Percentiles rank a stretch among this genome's conserved stretches.
Conservation (phyloP, 30 jellyfish, hydroid and myxozoan species). For the Hydractinia echinata region DNA sequence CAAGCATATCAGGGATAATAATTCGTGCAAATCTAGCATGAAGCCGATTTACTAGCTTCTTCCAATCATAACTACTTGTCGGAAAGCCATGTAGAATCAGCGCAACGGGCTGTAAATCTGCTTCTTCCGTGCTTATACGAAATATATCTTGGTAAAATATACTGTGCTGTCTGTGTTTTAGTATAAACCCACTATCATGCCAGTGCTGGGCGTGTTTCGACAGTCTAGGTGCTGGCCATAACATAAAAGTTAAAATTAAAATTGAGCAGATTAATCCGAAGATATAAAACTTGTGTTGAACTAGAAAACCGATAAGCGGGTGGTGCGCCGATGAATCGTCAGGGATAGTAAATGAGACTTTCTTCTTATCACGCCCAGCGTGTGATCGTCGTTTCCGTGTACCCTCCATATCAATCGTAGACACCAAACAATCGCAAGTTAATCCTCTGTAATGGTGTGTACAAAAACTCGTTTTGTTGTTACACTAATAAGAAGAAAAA, state of each 20-base stretch:
- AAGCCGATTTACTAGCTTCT: slow-evolving; percentile 4
- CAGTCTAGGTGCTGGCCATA: slow-evolving; percentile 49
- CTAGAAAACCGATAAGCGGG: no score
- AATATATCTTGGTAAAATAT: slow-evolving; percentile 64
- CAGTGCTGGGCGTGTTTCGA: slow-evolving; percentile 50
- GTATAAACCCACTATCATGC: slow-evolving; percentile 75
- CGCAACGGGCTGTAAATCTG: slow-evolving; percentile 31
- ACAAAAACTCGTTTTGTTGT: no score
- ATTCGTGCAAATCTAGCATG: slow-evolving; percentile 44
- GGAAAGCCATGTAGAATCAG: slow-evolving; percentile 79
- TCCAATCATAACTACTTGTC: slow-evolving; percentile 84
- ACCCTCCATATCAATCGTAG: no score
- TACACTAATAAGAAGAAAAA: no score
- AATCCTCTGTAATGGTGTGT: no score
- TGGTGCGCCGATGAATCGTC: no score
- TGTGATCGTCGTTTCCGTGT: no score
- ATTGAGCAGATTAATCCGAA: neutral
- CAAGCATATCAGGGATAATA: slow-evolving; percentile 78
- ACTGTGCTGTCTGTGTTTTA: slow-evolving; percentile 25
- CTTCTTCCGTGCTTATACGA: neutral
- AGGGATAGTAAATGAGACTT: no score
- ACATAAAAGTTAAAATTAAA: neutral
- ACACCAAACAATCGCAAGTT: no score
- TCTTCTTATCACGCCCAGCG: no score
- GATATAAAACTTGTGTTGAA: neutral